Percentiles rank a stretch among this genome's conserved stretches.
Conservation (phyloP, 2,113 vertebrate genomes). For the Campylorhamphus procurvoides region DNA sequence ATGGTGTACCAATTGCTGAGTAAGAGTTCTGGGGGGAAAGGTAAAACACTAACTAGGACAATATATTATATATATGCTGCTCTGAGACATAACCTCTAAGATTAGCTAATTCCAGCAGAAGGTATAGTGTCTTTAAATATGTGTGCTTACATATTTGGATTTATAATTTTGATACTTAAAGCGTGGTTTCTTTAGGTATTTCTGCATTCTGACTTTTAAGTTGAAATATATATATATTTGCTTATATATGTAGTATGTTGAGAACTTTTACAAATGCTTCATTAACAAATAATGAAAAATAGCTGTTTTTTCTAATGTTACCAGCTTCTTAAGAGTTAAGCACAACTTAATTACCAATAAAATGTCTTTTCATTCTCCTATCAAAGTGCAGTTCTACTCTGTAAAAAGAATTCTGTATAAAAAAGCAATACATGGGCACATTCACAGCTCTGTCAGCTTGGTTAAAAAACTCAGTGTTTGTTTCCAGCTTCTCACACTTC, state of each 20-base stretch:
- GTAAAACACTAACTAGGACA: neutral
- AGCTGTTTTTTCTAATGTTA: neutral
- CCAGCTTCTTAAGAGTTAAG: constrained; percentile 30
- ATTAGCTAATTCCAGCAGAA: neutral
- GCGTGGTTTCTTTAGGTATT: neutral
- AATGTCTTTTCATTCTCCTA: neutral
- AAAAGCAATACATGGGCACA: neutral
- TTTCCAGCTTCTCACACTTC: neutral
- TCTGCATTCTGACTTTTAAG: constrained; percentile 11
- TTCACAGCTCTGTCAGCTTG: neutral
- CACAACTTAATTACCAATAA: constrained; percentile 22
- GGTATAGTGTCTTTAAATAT: neutral
- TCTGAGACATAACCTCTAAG: neutral
- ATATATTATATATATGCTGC: neutral
- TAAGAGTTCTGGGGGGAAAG: neutral
- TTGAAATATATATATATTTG: constrained; percentile 11
- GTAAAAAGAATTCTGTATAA: neutral
- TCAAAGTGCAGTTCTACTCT: constrained; percentile 36
- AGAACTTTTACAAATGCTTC: neutral
- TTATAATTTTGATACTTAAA: constrained; percentile 17
- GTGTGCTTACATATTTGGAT: neutral
- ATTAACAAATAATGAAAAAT: constrained; percentile 9
- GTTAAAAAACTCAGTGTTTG: neutral
- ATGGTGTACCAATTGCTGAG: neutral
- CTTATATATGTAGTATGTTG: neutral